Evolutionary conservation across 2,888 invertebrate species (phyloP).

Genomic region (Drosophila colorata): DNA sequence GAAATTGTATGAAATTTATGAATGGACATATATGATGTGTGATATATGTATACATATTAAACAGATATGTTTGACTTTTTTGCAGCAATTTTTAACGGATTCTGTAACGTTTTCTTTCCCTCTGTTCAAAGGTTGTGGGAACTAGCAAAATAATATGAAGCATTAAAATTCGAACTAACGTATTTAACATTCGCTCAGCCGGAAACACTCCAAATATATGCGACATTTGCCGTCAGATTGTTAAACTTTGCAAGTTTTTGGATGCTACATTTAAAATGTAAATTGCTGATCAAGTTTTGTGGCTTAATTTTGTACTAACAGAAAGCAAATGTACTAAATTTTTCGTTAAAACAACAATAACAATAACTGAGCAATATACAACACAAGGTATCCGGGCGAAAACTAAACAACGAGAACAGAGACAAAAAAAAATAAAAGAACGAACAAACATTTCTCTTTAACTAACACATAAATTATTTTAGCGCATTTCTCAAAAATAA

Average conservation of each 20-base stretch:
- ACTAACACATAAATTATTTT: conserved; percentile 71
- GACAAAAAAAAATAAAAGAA: conserved; percentile 51
- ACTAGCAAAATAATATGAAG: neutral
- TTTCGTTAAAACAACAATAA: conserved; percentile 39
- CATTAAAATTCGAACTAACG: neutral
- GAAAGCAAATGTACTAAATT: conserved; percentile 31
- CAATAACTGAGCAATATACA: conserved; percentile 37
- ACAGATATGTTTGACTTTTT: neutral
- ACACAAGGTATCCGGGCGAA: conserved; percentile 35
- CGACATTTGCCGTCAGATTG: conserved; percentile 14
- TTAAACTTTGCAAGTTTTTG: conserved; percentile 8
- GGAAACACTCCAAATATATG: conserved; percentile 36
- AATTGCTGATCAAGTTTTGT: conserved; percentile 38
- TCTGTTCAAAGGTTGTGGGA: neutral
- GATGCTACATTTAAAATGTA: conserved; percentile 32
- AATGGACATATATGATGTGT: conserved; percentile 5
- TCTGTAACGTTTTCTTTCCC: neutral
- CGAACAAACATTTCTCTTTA: conserved; percentile 49
- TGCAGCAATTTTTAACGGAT: neutral
- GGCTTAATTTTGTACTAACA: conserved; percentile 30
- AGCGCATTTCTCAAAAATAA: conserved; percentile 40
- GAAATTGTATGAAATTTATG: conserved; percentile 3
- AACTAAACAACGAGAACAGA: conserved; percentile 62
- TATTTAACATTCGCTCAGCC: conserved; percentile 6
- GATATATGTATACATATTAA: neutral